phyloP scores from a whole-genome alignment of 2,888 invertebrate genomes.

The Unio delphinus region DNA sequence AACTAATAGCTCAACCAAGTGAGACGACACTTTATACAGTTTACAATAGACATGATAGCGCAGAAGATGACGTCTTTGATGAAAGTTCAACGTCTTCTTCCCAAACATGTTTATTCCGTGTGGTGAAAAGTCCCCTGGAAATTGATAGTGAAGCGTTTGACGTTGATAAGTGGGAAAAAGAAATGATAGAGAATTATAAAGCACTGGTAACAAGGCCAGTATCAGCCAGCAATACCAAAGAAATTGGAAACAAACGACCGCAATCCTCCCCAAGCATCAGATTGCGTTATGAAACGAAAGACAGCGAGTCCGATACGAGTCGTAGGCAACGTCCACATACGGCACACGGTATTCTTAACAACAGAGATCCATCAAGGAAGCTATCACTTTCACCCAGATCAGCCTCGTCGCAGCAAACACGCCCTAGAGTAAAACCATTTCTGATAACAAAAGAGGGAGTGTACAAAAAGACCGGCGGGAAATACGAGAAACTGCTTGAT shows the following conservation, averaged over 20 bases:
- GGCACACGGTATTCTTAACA: slow-evolving; percentile 17
- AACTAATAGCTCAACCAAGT: slow-evolving; percentile 1
- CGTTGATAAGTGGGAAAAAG: slow-evolving; percentile 31
- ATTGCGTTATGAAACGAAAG: slow-evolving; percentile 2
- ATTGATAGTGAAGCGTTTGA: slow-evolving; percentile 26
- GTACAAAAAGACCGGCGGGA: slow-evolving; percentile 27
- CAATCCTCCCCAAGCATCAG: no score
- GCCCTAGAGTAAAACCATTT: slow-evolving; percentile 11
- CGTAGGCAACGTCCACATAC: slow-evolving; percentile 33
- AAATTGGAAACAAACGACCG: no score
- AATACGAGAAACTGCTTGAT: slow-evolving; percentile 29
- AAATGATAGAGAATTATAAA: slow-evolving; percentile 37
- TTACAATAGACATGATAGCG: slow-evolving; percentile 6
- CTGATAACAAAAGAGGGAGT: slow-evolving; percentile 33
- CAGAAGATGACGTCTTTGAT: slow-evolving; percentile 20
- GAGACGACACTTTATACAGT: slow-evolving; percentile 5
- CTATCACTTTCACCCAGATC: slow-evolving; percentile 13
- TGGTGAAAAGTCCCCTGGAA: slow-evolving; percentile 17
- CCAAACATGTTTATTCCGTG: slow-evolving; percentile 15
- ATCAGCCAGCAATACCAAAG: background rate
- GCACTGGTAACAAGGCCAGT: slow-evolving; percentile 21
- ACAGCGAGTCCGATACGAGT: background rate
- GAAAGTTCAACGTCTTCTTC: slow-evolving; percentile 10
- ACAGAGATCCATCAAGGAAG: slow-evolving; percentile 9
- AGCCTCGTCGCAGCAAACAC: slow-evolving; percentile 13